phyloP scores from a whole-genome alignment of 2,888 invertebrate species.

The Campoletis raptor region DNA sequence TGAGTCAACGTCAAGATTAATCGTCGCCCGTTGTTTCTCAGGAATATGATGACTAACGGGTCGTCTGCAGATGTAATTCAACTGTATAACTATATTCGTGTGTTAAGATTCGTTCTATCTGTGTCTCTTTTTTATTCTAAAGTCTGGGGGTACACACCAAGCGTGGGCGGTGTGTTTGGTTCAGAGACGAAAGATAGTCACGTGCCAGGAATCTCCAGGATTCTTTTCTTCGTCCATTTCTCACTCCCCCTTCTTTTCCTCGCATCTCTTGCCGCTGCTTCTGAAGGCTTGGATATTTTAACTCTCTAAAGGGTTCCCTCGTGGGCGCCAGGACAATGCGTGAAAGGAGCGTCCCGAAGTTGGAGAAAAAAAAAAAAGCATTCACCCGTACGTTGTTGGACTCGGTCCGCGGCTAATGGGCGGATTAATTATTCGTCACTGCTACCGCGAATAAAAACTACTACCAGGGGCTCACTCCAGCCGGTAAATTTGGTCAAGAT shows the following conservation, averaged over 20 bases:
- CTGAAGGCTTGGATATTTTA: constrained; percentile 49
- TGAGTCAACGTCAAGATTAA: constrained; percentile 64
- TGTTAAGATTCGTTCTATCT: constrained; percentile 14
- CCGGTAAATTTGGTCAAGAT: constrained; percentile 15
- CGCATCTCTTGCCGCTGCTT: constrained; percentile 33
- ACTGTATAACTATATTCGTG: constrained; percentile 1
- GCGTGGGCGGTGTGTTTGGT: constrained; percentile 35
- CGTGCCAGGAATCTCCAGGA: constrained; percentile 68
- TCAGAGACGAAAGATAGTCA: constrained; percentile 52
- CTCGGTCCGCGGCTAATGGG: constrained; percentile 66
- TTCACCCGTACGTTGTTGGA: constrained; percentile 39
- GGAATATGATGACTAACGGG: constrained; percentile 61
- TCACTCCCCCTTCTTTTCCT: constrained; percentile 8
- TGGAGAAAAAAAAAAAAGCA: constrained; percentile 20
- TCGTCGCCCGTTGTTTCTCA: constrained; percentile 48
- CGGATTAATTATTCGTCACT: constrained; percentile 68
- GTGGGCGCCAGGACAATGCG: constrained; percentile 69
- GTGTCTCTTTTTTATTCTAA: not conserved
- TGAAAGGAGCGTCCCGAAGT: constrained; percentile 60
- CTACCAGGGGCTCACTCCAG: constrained; percentile 38
- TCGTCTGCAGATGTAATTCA: constrained; percentile 19
- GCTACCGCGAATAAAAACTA: constrained; percentile 64
- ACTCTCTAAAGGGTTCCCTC: constrained; percentile 47
- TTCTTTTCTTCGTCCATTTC: constrained; percentile 60
- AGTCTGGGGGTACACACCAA: not conserved